Conservation (phyloP, 64 coral and sea anemone genomes). For the Montipora capricornis region DNA sequence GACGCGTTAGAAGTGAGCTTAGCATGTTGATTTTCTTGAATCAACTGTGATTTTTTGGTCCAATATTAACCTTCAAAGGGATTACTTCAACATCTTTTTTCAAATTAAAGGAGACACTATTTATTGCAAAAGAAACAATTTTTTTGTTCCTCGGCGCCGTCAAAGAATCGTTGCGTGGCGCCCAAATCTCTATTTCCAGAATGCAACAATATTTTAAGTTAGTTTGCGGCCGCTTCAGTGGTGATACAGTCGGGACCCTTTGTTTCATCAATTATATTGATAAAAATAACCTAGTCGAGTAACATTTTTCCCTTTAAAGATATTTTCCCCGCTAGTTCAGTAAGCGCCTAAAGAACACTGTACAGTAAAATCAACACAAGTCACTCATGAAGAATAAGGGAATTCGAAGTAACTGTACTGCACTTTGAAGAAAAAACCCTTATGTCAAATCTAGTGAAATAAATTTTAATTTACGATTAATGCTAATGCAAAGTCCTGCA, state of each 20-base stretch:
- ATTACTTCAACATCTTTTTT: background rate
- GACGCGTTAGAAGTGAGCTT: background rate
- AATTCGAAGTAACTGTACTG: background rate
- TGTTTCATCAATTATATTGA: conserved; percentile 58
- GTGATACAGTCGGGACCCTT: conserved; percentile 43
- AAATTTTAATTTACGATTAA: background rate
- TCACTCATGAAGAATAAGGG: no score
- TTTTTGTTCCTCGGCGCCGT: background rate
- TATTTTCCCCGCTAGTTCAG: background rate
- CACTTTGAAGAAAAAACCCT: background rate
- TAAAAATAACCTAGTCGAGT: conserved; percentile 38
- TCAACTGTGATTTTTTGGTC: background rate
- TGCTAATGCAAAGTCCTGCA: background rate
- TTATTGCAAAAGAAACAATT: background rate
- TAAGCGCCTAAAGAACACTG: background rate
- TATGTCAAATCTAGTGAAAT: background rate
- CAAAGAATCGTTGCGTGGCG: conserved; percentile 33
- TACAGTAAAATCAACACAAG: no score
- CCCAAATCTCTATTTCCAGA: conserved; percentile 29
- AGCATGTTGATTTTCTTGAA: background rate
- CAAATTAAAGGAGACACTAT: background rate
- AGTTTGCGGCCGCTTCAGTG: conserved; percentile 17
- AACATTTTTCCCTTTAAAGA: background rate
- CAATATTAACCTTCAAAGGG: background rate
- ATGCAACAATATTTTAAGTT: conserved; percentile 64